Conservation (phyloP, 2,113 vertebrate genomes). For the Silurus glanis region DNA sequence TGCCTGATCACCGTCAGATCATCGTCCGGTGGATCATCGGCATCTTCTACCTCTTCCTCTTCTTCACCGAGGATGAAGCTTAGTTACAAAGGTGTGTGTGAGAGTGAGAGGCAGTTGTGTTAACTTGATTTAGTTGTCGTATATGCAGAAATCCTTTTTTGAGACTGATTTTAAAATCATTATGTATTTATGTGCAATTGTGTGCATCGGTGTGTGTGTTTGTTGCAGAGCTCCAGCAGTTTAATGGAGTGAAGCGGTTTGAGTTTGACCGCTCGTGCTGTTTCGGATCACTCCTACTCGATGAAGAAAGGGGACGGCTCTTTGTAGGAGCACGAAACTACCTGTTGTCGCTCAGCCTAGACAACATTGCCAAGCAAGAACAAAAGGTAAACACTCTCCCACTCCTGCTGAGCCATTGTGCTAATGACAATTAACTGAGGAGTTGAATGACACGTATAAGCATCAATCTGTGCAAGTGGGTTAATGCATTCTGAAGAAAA, state of each 20-base stretch:
- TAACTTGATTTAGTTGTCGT: neutral
- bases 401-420: neutral
- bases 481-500: neutral
- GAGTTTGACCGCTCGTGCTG: constrained; percentile 88
- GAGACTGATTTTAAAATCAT: neutral
- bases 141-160: neutral
- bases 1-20: constrained; percentile 27
- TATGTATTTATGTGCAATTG: neutral
- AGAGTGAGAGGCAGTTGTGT: neutral
- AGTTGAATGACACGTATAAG: neutral
- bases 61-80: constrained; percentile 54
- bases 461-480: neutral
- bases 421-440: constrained; percentile 13
- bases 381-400: constrained; percentile 78
- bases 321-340: constrained; percentile 91
- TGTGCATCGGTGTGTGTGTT: constrained; percentile 11
- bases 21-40: constrained; percentile 24
- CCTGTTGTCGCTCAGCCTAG: constrained; percentile 87
- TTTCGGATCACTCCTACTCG: constrained; percentile 86
- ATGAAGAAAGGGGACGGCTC: constrained; percentile 89
- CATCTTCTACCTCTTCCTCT: constrained; percentile 22
- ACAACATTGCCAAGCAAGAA: constrained; percentile 88
- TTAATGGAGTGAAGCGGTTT: constrained; percentile 81
- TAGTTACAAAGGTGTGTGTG: constrained; percentile 50
- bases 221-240: constrained; percentile 81